A percentile compares a stretch with the other conserved stretches of the same genome.
Conservation (phyloP, 37 sponge, comb jelly and placozoan genomes). For the Aplysina aerophoba region DNA sequence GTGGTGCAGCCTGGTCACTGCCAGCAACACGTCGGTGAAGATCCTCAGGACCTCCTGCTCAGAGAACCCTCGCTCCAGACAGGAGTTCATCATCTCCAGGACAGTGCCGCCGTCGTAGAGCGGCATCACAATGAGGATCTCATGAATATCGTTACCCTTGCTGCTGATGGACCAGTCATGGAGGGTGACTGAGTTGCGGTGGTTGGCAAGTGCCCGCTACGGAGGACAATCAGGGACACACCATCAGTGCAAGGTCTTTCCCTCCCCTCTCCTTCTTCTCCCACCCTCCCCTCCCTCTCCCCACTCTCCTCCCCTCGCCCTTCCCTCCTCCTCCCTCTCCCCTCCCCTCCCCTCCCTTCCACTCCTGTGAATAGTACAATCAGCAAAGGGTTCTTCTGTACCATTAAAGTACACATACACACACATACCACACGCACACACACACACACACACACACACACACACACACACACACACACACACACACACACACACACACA, state of each 20-base stretch:
- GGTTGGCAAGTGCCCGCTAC: constrained; percentile 59
- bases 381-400: too few species aligned
- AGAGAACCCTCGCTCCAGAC: constrained; percentile 30
- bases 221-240: constrained; percentile 1
- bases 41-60: constrained; percentile 70
- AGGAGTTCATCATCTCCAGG: constrained; percentile 61
- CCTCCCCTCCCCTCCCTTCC: constrained; percentile 56
- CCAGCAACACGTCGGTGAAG: constrained; percentile 68
- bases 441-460: too few species aligned
- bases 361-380: too few species aligned
- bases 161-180: constrained; percentile 47
- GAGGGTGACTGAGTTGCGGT: constrained; percentile 63
- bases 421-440: too few species aligned
- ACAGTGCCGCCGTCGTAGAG: constrained; percentile 57
- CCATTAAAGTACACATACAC: too few species aligned
- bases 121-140: constrained; percentile 81
- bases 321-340: too few species aligned
- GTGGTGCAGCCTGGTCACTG: constrained; percentile 80
- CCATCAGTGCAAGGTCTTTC: neutral
- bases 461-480: too few species aligned
- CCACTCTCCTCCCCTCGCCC: too few species aligned
- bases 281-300: too few species aligned
- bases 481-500: too few species aligned
- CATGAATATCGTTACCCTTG: constrained; percentile 64
- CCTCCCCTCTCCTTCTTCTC: neutral